Evolutionary conservation across 2,113 vertebrate species (phyloP), one percentile per base, ranked within the genome.

Genomic region (Paramormyrops kingsleyae): DNA sequence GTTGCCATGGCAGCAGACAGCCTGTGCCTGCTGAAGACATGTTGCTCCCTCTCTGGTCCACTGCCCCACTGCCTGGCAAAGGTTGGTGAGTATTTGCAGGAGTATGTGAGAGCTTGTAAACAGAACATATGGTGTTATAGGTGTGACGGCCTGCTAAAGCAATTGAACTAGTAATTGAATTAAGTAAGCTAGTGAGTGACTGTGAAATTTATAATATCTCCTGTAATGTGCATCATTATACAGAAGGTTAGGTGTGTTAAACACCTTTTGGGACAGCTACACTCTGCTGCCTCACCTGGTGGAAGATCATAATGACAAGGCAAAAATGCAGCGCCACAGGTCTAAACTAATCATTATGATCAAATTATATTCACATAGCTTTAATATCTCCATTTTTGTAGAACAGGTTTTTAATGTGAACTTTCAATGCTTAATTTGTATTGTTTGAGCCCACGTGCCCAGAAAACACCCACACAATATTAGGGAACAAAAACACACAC

Each of bases 1-100:
- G 97, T 97, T 97, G 96, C 97, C 97, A 97, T 97, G 97, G 96
- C 96, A 97, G 96, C 97, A 98, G 98, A 98, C 96, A 94, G 97
- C 95, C 97, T 95, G 97, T 94, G 97, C 97, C 97, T 95, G 96
- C 94, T 95, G 94, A 96, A 96, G 96, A 96, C 95, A 97, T 95
- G 52, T 62, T 19, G 52, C 53, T 62, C 31, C 4, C 83, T 87
- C 52, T 56, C 52, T 19, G 85, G n/a, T 87, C 31, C 53, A 59
- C 15, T 87, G 52, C 87, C 87, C 53, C 35, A 46, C 4, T 42
- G 39, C 87, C 87, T 87, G 27, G n/a, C 84, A 27, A 27, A 50
- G 83, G 62, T 70, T 84, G 24, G 66, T 52, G 35, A n/a, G 74
- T 59, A 31, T 62, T 70, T 80, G 49, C 10, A 50, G 52, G 87